Base-by-base conservation (phyloP, 2,797 vertebrate genomes). In the Pseudochirops corinnae region DNA sequence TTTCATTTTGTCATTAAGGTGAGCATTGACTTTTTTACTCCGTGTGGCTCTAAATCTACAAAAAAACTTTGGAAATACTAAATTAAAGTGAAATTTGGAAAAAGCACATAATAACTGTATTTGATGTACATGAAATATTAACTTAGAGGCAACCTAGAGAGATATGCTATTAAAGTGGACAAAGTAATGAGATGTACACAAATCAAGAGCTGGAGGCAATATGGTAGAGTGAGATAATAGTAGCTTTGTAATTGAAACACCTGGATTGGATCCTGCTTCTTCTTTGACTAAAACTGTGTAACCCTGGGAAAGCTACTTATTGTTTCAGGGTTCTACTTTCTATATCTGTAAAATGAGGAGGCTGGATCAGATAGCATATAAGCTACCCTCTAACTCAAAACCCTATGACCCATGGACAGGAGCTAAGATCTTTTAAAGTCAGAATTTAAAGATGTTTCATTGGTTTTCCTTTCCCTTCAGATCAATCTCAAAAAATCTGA, bases 51-150 rank as follows among this genome's bases (percentile, higher is more conserved):
- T 74, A 39, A 46, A 82, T 82, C 74, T 82, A 82, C 26, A 39
- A 82, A 82, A 46, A 82, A 46, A 82, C 94, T 96, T 93, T 95
- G 14, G 33, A 18, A 55, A 56, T 97, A 53, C 91, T 97, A 95
- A 67, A 24, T 92, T 94, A 90, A 31, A 93, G 91, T 92, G 56
- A 56, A 10, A 91, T 18, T 94, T 97, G n/a, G 12, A 94, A 93
- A 33, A 53, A 93, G 53, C 7, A 58, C 58, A 56, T 39, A 91
- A 28, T 94, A 74, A 53, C 5, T 96, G 18, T 14, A 94, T 96
- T 95, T 90, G 1, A 55, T 93, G 16, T 39, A n/a, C 31, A 21
- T 55, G 29, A 31, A 58, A 56, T 60, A 60, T 60, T 53, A 57
- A 62, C 1, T 91, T 92, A 93, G 53, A 92, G 21, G 16, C 56